Conservation (phyloP, 2,113 vertebrate genomes). For the Euleptes europaea region DNA sequence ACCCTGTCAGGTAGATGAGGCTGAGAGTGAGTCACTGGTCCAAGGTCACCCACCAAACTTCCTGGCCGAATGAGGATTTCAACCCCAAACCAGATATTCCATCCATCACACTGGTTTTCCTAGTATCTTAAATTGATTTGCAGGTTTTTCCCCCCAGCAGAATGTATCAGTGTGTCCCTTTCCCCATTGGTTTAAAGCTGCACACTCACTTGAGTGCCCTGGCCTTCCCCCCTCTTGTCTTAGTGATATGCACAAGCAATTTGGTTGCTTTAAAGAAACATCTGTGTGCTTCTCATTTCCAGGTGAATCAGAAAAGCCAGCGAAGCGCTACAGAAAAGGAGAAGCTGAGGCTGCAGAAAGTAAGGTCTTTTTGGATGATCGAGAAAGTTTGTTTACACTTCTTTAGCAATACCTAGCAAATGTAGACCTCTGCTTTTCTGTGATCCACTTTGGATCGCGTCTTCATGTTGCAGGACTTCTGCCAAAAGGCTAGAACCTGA, state of each 20-base stretch:
- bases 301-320: slow-evolving; percentile 66
- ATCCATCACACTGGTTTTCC: background rate
- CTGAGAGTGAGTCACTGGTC: background rate
- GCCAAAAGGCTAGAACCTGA: too few species aligned
- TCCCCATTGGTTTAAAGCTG: background rate
- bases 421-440: background rate
- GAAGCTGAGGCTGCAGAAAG: slow-evolving; percentile 71
- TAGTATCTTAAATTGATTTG: background rate
- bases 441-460: background rate
- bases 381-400: slow-evolving; percentile 2
- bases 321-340: slow-evolving; percentile 71
- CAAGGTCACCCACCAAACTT: background rate
- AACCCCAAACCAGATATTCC: background rate
- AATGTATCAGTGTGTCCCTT: background rate
- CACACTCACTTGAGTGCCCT: too few species aligned
- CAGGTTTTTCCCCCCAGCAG: background rate
- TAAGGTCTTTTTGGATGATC: slow-evolving; percentile 59
- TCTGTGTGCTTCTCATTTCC: slow-evolving; percentile 44
- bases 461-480: too few species aligned
- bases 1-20: background rate
- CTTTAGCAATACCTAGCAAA: background rate
- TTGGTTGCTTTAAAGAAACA: background rate
- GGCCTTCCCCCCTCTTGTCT: too few species aligned
- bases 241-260: background rate
- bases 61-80: background rate